Percentiles rank a stretch among this genome's conserved stretches.
Evolutionary conservation across 92 coral and sea anemone genomes (phyloP).

Genomic region (Actinostola sp.): DNA sequence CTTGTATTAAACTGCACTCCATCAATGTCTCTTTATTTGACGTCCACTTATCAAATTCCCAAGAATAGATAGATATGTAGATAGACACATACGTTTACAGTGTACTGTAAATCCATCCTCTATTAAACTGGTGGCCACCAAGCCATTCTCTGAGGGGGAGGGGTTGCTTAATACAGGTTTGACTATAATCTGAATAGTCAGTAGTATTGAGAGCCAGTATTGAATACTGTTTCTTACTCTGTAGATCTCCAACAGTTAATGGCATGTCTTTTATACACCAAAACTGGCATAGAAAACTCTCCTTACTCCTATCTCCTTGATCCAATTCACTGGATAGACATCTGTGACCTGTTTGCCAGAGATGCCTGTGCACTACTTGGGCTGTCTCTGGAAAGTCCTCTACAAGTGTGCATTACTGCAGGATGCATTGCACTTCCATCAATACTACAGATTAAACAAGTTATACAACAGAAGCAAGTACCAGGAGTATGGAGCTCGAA

Average conservation of each 20-base stretch:
- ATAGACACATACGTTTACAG: no score
- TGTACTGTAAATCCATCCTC: no score
- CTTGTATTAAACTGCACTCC: no score
- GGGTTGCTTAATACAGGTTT: no score
- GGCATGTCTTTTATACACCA: slow-evolving; percentile 94
- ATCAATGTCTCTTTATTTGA: no score
- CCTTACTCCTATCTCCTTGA: slow-evolving; percentile 93
- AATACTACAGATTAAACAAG: slow-evolving; percentile 94
- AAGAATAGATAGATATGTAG: no score
- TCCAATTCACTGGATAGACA: slow-evolving; percentile 97
- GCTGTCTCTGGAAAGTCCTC: slow-evolving; percentile 91
- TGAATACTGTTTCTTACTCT: slow-evolving; percentile 5
- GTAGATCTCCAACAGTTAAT: slow-evolving; percentile 94
- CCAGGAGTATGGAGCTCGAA: slow-evolving; percentile 98
- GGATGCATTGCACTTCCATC: slow-evolving; percentile 97
- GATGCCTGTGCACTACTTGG: slow-evolving; percentile 98
- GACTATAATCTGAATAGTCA: background rate
- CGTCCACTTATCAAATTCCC: no score
- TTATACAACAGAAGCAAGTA: slow-evolving; percentile 96
- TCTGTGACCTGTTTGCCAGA: slow-evolving; percentile 90
- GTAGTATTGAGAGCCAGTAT: background rate
- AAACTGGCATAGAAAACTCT: slow-evolving; percentile 87
- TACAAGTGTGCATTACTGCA: slow-evolving; percentile 95
- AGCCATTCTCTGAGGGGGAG: no score
- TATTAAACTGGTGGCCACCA: no score